Evolutionary conservation across 2,888 invertebrate genomes (phyloP), one percentile per base, ranked within the genome.

Genomic region (Teleiodes luculella): DNA sequence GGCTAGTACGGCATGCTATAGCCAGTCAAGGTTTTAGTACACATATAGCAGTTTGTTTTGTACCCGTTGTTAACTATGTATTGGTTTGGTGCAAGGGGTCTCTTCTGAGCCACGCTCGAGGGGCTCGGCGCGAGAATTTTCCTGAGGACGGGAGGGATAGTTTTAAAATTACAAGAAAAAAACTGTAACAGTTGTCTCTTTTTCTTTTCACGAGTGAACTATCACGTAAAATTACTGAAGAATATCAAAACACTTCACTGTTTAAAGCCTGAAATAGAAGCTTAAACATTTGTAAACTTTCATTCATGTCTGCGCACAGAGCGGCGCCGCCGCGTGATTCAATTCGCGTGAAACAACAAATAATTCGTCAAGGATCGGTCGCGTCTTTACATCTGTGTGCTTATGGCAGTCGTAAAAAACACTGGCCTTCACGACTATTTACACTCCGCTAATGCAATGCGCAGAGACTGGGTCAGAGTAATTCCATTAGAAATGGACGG

Each of bases 41-140:
- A 49, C 49, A 49, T 13, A 49, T 18, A 11, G 7, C 18, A 35
- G 33, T 35, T 18, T 33, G 14, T 30, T 18, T n/a, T 11, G 49
- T 49, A 49, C 49, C 49, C 49, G 49, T 43, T 43, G 43, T 43
- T 43, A 43, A 43, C 43, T 20, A 43, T 28, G 43, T 43, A 43
- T 43, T 43, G 43, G 43, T 49, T 36, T 49, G 49, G 37, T 7
- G 49, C 49, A 11, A 49, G 28, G 2, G 49, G 49, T 16, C 35
- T 33, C 37, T 43, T 43, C 37, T 24, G 13, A 13, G 49, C n/a
- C 10, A 24, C 18, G 37, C 28, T 43, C 37, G 49, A 37, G 14
- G 37, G 37, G 7, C 3, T 24, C 8, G 48, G 33, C n/a, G 31
- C 36, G 14, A 37, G 49, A 24, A 28, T 20, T 20, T 31, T 49